Evolutionary conservation across 2,888 invertebrate species (phyloP).

Genomic region (Pelosia muscerda): DNA sequence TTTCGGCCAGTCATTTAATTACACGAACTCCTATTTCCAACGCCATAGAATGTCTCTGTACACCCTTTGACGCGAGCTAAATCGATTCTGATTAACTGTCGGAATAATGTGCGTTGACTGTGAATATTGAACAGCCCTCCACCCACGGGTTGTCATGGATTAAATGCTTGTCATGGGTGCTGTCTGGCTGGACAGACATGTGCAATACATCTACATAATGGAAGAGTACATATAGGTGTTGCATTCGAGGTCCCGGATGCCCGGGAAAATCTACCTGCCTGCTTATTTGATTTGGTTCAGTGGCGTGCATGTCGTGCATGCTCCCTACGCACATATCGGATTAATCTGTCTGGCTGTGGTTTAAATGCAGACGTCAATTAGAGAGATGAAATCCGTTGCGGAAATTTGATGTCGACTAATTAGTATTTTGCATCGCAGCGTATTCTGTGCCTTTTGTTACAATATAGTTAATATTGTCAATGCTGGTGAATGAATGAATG

Average conservation of each 20-base stretch:
- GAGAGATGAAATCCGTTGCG: constrained; percentile 18
- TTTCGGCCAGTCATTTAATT: not conserved
- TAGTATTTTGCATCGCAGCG: constrained; percentile 6
- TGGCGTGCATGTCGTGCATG: constrained; percentile 11
- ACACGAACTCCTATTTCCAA: constrained; percentile 15
- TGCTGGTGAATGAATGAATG: no score
- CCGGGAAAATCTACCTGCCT: constrained; percentile 27
- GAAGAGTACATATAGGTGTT: constrained; percentile 12
- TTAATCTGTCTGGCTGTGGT: constrained; percentile 24
- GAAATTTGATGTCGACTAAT: constrained; percentile 26
- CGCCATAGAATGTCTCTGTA: not conserved
- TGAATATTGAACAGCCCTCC: constrained; percentile 21
- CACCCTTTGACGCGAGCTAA: constrained; percentile 24
- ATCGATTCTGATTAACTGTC: constrained; percentile 52
- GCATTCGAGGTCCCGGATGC: constrained; percentile 23
- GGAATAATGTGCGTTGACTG: constrained; percentile 41
- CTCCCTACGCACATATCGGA: constrained; percentile 8
- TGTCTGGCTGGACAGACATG: constrained; percentile 34
- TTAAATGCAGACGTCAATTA: constrained; percentile 27
- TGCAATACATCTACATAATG: constrained; percentile 6
- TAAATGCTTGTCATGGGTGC: constrained; percentile 51
- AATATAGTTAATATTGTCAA: not conserved
- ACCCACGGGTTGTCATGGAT: constrained; percentile 35
- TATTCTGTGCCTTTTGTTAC: not conserved
- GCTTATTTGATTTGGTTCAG: constrained; percentile 25